phyloP scores from a whole-genome alignment of 2,888 invertebrate species.

The Hirtodrosophila alboralis region DNA sequence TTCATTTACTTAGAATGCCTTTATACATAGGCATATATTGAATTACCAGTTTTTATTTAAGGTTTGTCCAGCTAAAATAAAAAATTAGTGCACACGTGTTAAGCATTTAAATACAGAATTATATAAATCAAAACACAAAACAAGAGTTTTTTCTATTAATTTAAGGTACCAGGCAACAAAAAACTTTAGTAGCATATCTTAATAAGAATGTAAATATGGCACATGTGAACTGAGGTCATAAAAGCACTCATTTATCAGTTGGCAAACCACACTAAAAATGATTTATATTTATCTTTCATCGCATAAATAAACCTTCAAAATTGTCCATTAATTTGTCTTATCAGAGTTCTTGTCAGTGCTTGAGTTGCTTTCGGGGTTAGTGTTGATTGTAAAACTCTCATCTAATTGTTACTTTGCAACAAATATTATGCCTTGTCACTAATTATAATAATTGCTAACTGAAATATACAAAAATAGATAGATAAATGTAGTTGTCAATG shows the following conservation, averaged over 20 bases:
- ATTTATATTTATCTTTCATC: slow-evolving; percentile 19
- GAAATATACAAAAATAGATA: slow-evolving; percentile 15
- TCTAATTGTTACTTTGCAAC: slow-evolving; percentile 48
- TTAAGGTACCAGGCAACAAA: slow-evolving; percentile 6
- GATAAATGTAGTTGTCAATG: slow-evolving; percentile 39
- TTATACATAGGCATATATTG: too few species aligned
- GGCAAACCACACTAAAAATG: slow-evolving; percentile 1
- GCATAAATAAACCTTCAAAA: slow-evolving; percentile 20
- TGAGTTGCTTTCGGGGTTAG: slow-evolving; percentile 57
- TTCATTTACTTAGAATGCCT: too few species aligned
- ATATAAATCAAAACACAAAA: slow-evolving; percentile 24
- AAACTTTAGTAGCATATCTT: neutral
- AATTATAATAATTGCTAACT: slow-evolving; percentile 60
- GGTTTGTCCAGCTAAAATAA: too few species aligned
- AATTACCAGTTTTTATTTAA: too few species aligned
- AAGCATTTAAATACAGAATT: slow-evolving; percentile 2
- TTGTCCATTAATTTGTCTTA: slow-evolving; percentile 41
- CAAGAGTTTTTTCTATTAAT: slow-evolving; percentile 1
- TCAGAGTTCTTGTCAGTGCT: slow-evolving; percentile 44
- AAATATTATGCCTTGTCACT: slow-evolving; percentile 54
- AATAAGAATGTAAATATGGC: slow-evolving; percentile 5
- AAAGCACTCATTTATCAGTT: neutral
- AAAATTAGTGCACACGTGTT: slow-evolving; percentile 3
- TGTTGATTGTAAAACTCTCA: slow-evolving; percentile 28
- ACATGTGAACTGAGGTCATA: neutral